Base-by-base conservation (phyloP, 2,113 vertebrate genomes). In the Corythaeola cristata region DNA sequence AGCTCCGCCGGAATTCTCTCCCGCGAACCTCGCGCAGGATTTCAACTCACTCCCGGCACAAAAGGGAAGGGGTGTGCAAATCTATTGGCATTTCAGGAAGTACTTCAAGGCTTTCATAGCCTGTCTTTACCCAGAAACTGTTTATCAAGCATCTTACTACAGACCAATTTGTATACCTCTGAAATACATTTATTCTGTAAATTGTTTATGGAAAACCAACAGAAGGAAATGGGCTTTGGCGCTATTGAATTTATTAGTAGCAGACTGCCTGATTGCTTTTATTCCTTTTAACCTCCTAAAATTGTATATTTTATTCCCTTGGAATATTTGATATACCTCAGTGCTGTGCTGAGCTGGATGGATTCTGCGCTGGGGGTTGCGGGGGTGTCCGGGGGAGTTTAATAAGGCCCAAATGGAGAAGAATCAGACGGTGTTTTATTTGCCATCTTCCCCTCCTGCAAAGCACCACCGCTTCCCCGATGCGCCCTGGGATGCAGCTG, bases 61-160 rank as follows among this genome's bases (percentile, higher is more conserved):
- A 80, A 75, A 90, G 50, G 23, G 87, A 91, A 78, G 80, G 68
- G 27, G 27, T 1, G 9, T 12, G 8, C 80, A 74, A n/a, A 86
- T 84, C 62, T 30, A 89, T 87, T 63, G 50, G 37, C 68, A 52
- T 94, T 93, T 95, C 56, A 64, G 82, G 87, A 94, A 96, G 93
- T 78, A 33, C 91, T 97, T 83, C 81, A 52, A 92, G 91, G 77
- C 71, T 96, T 95, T 96, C 93, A 76, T 66, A 78, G 93, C 79
- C 92, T 50, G 71, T 76, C 95, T 90, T 87, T 92, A 84, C 94
- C 93, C 95, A 50, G 55, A 95, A 98, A 93, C 83, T 96, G 91
- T 98, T 97, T 97, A 93, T 96, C 94, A 91, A 93, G 96, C 90
- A 76, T 93, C 95, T 97, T 97, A 95, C 95, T 97, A 92, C 85